These are phyloP conservation scores for Diadromus collaris DNA, from an alignment of 2,888 invertebrate species.

Conservation along the genomic window DNA sequence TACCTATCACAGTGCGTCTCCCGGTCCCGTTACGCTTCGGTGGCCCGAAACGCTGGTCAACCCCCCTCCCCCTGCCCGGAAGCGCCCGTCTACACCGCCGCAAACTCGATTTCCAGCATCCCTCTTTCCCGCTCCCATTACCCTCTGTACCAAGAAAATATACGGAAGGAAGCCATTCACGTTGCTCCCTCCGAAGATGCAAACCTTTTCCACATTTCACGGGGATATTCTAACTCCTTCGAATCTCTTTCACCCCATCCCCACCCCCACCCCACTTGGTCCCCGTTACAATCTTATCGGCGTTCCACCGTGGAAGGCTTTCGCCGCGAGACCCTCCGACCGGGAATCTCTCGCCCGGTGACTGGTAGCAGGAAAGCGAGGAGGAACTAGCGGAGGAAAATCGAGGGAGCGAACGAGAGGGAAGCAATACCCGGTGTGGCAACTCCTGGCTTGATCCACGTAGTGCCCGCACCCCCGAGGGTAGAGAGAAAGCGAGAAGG, in stretches of 20 bases:
- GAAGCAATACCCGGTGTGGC: constrained; percentile 69
- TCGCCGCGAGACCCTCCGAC: constrained; percentile 51
- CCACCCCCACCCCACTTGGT: constrained; percentile 55
- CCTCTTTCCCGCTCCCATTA: constrained; percentile 12
- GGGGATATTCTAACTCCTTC: constrained; percentile 76
- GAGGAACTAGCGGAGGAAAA: constrained; percentile 59
- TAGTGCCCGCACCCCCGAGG: constrained; percentile 72
- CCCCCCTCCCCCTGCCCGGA: too few species aligned
- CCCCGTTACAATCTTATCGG: constrained; percentile 75
- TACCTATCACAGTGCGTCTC: background rate
- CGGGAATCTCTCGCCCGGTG: constrained; percentile 47
- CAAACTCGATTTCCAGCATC: background rate
- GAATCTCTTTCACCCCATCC: constrained; percentile 33
- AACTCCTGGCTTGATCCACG: constrained; percentile 75
- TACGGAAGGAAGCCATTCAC: constrained; percentile 56
- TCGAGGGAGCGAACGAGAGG: constrained; percentile 56
- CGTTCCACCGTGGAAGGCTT: constrained; percentile 64
- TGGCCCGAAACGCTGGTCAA: constrained; percentile 19
- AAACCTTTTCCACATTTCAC: constrained; percentile 72
- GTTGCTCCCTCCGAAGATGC: constrained; percentile 70
- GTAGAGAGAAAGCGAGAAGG: constrained; percentile 58
- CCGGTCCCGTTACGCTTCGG: background rate
- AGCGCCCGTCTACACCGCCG: background rate
- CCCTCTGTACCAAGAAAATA: constrained; percentile 19
- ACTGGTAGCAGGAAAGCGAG: constrained; percentile 49